These are phyloP conservation scores for Zosterops lateralis DNA, from an alignment of 2,113 vertebrate genomes.

Conservation along the genomic window DNA sequence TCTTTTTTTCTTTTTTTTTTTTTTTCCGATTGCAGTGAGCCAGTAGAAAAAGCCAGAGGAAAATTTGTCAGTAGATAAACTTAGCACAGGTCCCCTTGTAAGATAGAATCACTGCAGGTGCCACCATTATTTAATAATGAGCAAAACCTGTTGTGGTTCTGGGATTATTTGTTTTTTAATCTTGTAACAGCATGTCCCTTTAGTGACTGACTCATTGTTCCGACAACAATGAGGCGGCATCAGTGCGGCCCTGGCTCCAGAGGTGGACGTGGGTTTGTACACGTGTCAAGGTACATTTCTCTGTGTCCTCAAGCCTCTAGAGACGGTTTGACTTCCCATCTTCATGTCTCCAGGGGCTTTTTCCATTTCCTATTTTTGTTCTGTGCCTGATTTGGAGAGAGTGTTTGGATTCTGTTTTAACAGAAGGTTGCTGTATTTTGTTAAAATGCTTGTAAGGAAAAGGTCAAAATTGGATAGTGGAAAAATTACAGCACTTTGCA, in stretches of 20 bases:
- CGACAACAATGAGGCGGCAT: background rate
- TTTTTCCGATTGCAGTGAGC: background rate
- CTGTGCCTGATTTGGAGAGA: background rate
- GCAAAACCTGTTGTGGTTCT: background rate
- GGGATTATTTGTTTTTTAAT: background rate
- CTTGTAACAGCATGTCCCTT: background rate
- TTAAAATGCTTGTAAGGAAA: background rate
- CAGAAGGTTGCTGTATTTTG: background rate
- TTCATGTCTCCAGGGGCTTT: background rate
- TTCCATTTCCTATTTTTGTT: slow-evolving; percentile 26
- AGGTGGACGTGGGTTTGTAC: background rate
- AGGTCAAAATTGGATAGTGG: background rate
- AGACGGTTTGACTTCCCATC: background rate
- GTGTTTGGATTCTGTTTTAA: background rate
- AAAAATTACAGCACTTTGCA: background rate
- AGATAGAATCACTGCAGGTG: background rate
- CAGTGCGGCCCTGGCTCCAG: background rate
- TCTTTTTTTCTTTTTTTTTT: too few species aligned
- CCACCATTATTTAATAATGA: background rate
- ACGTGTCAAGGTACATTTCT: background rate
- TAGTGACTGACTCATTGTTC: background rate
- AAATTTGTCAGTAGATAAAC: background rate
- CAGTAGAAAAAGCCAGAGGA: background rate
- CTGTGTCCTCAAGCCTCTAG: background rate
- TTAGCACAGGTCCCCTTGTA: background rate